These are phyloP conservation scores for Sarcophaga variegata DNA, from an alignment of 2,888 invertebrate species.

Conservation along the genomic window DNA sequence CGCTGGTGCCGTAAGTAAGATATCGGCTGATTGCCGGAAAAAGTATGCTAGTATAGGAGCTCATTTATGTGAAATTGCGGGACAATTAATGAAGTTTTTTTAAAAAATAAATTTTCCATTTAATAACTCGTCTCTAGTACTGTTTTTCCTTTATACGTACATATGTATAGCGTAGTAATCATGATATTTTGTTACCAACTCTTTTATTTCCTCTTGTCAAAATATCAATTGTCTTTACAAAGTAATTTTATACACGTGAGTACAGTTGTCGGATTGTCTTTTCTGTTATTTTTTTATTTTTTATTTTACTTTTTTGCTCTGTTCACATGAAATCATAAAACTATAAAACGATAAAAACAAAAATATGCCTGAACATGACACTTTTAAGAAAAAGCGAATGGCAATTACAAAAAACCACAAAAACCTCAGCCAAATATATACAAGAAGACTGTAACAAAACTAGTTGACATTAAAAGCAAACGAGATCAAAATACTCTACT, in stretches of 20 bases:
- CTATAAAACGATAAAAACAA: not conserved
- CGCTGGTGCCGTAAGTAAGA: too few relatives aligned
- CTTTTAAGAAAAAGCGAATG: not conserved
- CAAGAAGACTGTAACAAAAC: slow-evolving; percentile 18
- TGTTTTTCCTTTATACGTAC: too few relatives aligned
- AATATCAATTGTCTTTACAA: slow-evolving; percentile 24
- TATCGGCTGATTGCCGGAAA: too few relatives aligned
- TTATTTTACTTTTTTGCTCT: not conserved
- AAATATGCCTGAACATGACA: not conserved
- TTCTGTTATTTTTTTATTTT: not conserved
- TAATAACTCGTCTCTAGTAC: too few relatives aligned
- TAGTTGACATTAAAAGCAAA: slow-evolving; percentile 41
- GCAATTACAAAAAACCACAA: slow-evolving; percentile 26
- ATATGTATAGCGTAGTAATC: too few relatives aligned
- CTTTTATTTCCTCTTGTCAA: not conserved
- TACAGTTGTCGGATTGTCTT: slow-evolving; percentile 1
- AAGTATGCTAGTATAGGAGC: too few relatives aligned
- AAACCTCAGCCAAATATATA: slow-evolving; percentile 36
- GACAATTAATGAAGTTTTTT: too few relatives aligned
- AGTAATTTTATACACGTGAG: slow-evolving; percentile 53
- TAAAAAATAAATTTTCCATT: too few relatives aligned
- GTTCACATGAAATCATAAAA: not conserved
- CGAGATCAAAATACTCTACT: slow-evolving; percentile 26
- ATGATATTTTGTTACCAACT: not conserved
- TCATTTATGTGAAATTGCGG: too few relatives aligned